Evolutionary conservation across 2,888 invertebrate genomes (phyloP).

Genomic region (Trichopoda pennipes): DNA sequence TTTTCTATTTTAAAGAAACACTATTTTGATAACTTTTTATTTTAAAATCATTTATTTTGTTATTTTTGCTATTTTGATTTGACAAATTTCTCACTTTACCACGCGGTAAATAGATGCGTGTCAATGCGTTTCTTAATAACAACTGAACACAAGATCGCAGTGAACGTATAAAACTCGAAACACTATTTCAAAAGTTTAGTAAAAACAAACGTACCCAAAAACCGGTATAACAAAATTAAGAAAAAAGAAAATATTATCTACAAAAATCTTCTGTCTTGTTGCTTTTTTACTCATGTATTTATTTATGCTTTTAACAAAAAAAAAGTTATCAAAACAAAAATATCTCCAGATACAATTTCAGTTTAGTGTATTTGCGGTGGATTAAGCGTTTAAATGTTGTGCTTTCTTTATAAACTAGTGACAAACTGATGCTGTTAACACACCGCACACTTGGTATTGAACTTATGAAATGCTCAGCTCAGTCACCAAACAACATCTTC

Average conservation of each 20-base stretch:
- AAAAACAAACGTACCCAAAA: slow-evolving; percentile 8
- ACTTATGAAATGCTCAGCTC: slow-evolving; percentile 36
- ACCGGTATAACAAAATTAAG: slow-evolving; percentile 31
- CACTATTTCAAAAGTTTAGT: neutral
- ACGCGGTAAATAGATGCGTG: slow-evolving; percentile 34
- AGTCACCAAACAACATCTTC: slow-evolving; percentile 17
- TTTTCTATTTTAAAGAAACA: neutral
- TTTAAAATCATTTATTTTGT: neutral
- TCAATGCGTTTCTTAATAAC: slow-evolving; percentile 46
- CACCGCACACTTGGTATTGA: slow-evolving; percentile 41
- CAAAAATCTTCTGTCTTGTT: slow-evolving; percentile 18
- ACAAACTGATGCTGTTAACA: slow-evolving; percentile 67
- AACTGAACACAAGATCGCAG: slow-evolving; percentile 55
- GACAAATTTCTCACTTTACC: slow-evolving; percentile 1
- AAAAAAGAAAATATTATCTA: slow-evolving; percentile 28
- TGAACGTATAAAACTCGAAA: slow-evolving; percentile 34
- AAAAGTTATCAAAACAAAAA: slow-evolving; percentile 20
- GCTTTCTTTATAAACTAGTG: slow-evolving; percentile 61
- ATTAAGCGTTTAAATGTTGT: slow-evolving; percentile 56
- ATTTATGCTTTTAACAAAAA: neutral
- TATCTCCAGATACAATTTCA: neutral
- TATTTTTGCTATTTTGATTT: slow-evolving; percentile 12
- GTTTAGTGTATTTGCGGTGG: slow-evolving; percentile 13
- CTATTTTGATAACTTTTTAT: neutral
- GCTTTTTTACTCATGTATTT: slow-evolving; percentile 15